Conservation (phyloP, 2,113 vertebrate genomes). For the Triplophysa siluroides region DNA sequence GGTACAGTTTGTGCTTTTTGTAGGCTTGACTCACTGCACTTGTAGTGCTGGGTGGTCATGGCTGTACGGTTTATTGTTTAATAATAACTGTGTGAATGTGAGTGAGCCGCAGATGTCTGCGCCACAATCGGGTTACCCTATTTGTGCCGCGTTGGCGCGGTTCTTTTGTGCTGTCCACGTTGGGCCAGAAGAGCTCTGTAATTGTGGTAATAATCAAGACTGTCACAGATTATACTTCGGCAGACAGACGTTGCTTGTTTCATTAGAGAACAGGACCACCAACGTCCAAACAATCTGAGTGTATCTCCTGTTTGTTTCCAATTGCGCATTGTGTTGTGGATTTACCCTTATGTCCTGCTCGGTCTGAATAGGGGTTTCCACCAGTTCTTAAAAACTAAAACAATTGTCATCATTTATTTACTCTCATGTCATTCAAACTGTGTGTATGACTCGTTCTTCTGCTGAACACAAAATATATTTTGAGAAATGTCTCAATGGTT, state of each 20-base stretch:
- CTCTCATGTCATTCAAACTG: too few species aligned
- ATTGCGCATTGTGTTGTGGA: neutral
- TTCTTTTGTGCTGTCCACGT: conserved; percentile 65
- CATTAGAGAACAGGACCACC: conserved; percentile 56
- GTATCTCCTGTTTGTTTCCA: conserved; percentile 1
- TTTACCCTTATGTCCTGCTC: neutral
- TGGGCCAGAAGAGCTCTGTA: conserved; percentile 65
- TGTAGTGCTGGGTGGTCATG: conserved; percentile 73
- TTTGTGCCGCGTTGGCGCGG: conserved; percentile 67
- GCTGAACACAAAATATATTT: too few species aligned
- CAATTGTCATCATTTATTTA: too few species aligned
- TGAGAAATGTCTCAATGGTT: too few species aligned
- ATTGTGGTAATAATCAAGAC: conserved; percentile 67
- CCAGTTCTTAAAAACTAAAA: neutral
- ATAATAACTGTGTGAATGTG: conserved; percentile 71
- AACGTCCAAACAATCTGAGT: conserved; percentile 33
- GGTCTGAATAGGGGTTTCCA: neutral
- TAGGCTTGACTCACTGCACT: conserved; percentile 66
- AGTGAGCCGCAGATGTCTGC: conserved; percentile 56
- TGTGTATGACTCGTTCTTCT: too few species aligned
- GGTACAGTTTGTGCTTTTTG: conserved; percentile 71
- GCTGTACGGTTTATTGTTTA: conserved; percentile 59
- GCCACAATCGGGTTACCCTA: conserved; percentile 69
- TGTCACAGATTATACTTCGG: conserved; percentile 48
- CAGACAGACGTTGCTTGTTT: conserved; percentile 65